Percentiles rank a stretch among this genome's conserved stretches.
phyloP scores from a whole-genome alignment of 2,113 vertebrate species.

The Climacteris rufus region DNA sequence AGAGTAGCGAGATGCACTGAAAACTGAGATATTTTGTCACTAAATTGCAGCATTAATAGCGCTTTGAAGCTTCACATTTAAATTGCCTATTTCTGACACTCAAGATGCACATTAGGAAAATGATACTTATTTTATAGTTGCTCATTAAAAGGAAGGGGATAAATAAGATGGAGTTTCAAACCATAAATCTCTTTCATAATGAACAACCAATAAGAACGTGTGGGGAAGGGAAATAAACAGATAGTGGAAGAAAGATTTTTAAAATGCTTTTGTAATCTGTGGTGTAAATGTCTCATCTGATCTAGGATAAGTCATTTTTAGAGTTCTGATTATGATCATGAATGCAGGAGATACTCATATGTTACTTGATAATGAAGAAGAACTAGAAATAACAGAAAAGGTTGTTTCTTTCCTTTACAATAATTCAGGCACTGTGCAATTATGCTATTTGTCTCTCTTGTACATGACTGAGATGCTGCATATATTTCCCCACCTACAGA shows the following conservation, averaged over 20 bases:
- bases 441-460: constrained; percentile 26
- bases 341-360: constrained; percentile 35
- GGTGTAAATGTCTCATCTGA: constrained; percentile 60
- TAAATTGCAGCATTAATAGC: constrained; percentile 72
- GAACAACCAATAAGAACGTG: constrained; percentile 34
- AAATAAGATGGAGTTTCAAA: constrained; percentile 65
- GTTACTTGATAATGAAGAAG: constrained; percentile 66
- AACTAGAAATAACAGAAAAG: constrained; percentile 46
- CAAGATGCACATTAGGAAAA: constrained; percentile 73
- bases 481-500: constrained; percentile 40
- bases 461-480: not conserved
- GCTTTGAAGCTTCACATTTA: constrained; percentile 66
- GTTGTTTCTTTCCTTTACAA: constrained; percentile 45
- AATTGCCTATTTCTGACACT: constrained; percentile 72
- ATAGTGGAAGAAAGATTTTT: constrained; percentile 44
- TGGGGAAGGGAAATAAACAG: constrained; percentile 47
- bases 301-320: constrained; percentile 60
- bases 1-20: constrained; percentile 61
- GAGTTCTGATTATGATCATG: constrained; percentile 25
- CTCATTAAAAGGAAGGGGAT: constrained; percentile 68
- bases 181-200: constrained; percentile 65
- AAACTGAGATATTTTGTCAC: constrained; percentile 67
- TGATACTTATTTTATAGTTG: constrained; percentile 72
- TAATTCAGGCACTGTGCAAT: not conserved
- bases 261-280: constrained; percentile 49